Evolutionary conservation across 1,140 invertebrate species (phyloP).

Genomic region (Drosophila orena): DNA sequence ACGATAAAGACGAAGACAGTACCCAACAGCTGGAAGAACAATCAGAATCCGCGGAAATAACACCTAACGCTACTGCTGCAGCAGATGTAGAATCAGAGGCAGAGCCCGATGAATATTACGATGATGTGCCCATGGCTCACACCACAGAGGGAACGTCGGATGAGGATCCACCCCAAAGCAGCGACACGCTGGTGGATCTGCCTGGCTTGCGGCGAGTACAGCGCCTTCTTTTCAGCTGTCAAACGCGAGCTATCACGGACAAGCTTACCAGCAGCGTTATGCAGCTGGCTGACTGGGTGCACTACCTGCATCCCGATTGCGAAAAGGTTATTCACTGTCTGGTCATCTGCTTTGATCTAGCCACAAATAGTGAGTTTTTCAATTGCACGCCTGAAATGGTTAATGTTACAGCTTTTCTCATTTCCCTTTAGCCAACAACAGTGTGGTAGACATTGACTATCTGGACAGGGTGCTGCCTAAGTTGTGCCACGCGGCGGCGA

Average conservation of each 20-base stretch:
- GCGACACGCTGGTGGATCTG: constrained; percentile 87
- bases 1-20: constrained; percentile 93
- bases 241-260: constrained; percentile 86
- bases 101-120: constrained; percentile 35
- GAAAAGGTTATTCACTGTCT: constrained; percentile 90
- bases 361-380: constrained; percentile 88
- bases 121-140: constrained; percentile 66
- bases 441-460: constrained; percentile 89
- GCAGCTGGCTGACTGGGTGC: constrained; percentile 86
- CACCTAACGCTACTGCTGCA: background rate
- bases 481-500: constrained; percentile 91
- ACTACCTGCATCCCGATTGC: constrained; percentile 65
- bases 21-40: constrained; percentile 66
- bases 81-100: constrained; percentile 42
- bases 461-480: constrained; percentile 92
- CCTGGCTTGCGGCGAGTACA: constrained; percentile 88
- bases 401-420: background rate
- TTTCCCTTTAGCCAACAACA: constrained; percentile 56
- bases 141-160: constrained; percentile 1
- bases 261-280: constrained; percentile 93
- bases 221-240: constrained; percentile 86
- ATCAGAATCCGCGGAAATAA: constrained; percentile 30
- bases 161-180: constrained; percentile 20
- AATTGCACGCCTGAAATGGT: background rate
- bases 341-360: constrained; percentile 95